Evolutionary conservation across 1,140 invertebrate species (phyloP).

Genomic region (Brachionus calyciflorus): DNA sequence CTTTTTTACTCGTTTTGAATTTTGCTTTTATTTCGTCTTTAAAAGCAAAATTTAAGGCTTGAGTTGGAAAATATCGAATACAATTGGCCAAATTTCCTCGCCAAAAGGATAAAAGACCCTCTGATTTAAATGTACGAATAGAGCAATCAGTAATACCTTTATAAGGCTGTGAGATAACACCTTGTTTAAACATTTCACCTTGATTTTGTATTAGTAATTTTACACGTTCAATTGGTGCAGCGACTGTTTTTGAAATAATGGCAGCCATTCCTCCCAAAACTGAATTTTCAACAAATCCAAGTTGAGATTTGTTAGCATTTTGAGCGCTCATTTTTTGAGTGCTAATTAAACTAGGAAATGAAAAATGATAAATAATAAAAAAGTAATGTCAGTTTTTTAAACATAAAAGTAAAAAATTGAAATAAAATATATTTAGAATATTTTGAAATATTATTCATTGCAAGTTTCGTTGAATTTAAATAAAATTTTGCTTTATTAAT

Average conservation of each 20-base stretch:
- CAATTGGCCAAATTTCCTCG: constrained; percentile 87
- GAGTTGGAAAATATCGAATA: constrained; percentile 81
- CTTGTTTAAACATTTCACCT: constrained; percentile 60
- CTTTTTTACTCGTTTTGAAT: constrained; percentile 55
- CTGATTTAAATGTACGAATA: constrained; percentile 55
- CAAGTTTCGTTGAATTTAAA: too few relatives aligned
- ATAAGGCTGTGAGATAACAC: constrained; percentile 58
- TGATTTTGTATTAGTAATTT: constrained; percentile 74
- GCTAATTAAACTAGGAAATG: too few relatives aligned
- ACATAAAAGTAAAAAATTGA: too few relatives aligned
- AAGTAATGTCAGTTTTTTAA: too few relatives aligned
- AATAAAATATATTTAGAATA: too few relatives aligned
- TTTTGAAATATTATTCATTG: too few relatives aligned
- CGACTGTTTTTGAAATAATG: constrained; percentile 60
- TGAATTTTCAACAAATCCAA: constrained; percentile 58
- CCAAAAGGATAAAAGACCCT: constrained; percentile 75
- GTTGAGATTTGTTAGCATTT: not conserved
- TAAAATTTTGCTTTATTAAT: too few relatives aligned
- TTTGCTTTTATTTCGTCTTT: constrained; percentile 79
- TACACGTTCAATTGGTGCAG: constrained; percentile 78
- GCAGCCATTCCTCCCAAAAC: constrained; percentile 60
- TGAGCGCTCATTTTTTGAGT: constrained; percentile 26
- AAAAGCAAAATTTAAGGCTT: constrained; percentile 91
- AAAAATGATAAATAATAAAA: too few relatives aligned
- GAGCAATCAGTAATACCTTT: constrained; percentile 61